Evolutionary conservation across 2,888 invertebrate species (phyloP), one percentile per base, ranked within the genome.

Genomic region (Tenthredo distinguenda): DNA sequence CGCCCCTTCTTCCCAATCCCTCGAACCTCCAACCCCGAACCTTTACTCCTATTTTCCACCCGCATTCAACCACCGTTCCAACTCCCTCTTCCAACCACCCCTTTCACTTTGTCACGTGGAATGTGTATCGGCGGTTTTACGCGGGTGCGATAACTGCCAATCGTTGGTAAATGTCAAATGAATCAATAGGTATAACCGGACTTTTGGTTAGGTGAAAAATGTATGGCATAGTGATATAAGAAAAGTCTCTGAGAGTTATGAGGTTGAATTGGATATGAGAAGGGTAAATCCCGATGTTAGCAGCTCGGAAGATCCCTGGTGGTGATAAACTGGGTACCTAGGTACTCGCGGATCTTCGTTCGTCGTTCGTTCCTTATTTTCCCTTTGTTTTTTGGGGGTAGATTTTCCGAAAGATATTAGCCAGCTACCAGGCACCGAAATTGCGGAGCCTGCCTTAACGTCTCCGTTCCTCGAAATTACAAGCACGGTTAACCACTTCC

Each of bases 311-410:
- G 62, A 81, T 81, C 81, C 43, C 62, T 65, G 12, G 21, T 58
- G 81, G 65, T 62, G 81, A 81, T 81, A 84, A 86, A 86, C 58
- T n/a, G n/a, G 55, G 55, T 55, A 55, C 47, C 47, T 68, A 18
- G 34, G 34, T 68, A 34, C 68, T 26, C 21, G 37, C 79, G 34
- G 71, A 77, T 79, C 72, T 83, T 37, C 47, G 37, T 85, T 81
- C 84, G 37, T 85, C 84, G 83, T 68, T 76, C 79, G 72, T 82
- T 79, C 68, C 68, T 77, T 84, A 74, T 85, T 68, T 26, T 83
- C n/a, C 12, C 55, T 62, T 81, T 55, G 43, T 71, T 82, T 82
- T 82, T 79, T 68, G 43, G 74, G 74, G 74, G 74, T 77, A 77
- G 77, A 77, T 77, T 81, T 43, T 81, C 21, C 26, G 81, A 40